Evolutionary conservation across 2,888 invertebrate species (phyloP).

Genomic region (Adelphocoris suturalis): DNA sequence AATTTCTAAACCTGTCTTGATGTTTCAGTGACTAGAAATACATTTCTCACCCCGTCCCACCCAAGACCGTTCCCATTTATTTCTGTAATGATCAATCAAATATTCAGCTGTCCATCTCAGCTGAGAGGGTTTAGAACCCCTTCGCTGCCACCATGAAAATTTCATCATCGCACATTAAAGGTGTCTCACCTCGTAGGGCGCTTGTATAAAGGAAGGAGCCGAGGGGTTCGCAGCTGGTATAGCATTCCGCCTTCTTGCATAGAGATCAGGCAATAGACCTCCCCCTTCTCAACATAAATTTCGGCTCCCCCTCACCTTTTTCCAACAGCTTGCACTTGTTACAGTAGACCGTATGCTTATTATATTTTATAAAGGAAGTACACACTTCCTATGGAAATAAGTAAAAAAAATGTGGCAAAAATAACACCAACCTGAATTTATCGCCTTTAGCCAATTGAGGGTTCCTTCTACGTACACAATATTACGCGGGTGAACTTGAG

Average conservation of each 20-base stretch:
- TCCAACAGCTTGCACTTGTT: slow-evolving; percentile 29
- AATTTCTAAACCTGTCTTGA: too few species aligned
- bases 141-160: neutral
- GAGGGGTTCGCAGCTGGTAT: neutral
- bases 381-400: slow-evolving; percentile 21
- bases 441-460: neutral
- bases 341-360: slow-evolving; percentile 1
- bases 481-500: too few species aligned
- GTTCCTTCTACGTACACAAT: too few species aligned
- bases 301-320: neutral
- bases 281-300: neutral
- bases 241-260: slow-evolving; percentile 8
- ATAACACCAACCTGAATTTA: neutral
- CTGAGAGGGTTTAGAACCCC: neutral
- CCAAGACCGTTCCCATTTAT: too few species aligned
- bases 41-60: too few species aligned
- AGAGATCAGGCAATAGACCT: slow-evolving; percentile 34
- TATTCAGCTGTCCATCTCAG: too few species aligned
- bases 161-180: slow-evolving; percentile 8
- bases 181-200: slow-evolving; percentile 19
- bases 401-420: neutral
- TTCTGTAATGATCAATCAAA: too few species aligned
- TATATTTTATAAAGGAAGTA: slow-evolving; percentile 12
- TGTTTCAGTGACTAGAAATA: too few species aligned
- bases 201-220: neutral